phyloP scores from a whole-genome alignment of 2,888 invertebrate genomes.

The Mellilla xanthometata region DNA sequence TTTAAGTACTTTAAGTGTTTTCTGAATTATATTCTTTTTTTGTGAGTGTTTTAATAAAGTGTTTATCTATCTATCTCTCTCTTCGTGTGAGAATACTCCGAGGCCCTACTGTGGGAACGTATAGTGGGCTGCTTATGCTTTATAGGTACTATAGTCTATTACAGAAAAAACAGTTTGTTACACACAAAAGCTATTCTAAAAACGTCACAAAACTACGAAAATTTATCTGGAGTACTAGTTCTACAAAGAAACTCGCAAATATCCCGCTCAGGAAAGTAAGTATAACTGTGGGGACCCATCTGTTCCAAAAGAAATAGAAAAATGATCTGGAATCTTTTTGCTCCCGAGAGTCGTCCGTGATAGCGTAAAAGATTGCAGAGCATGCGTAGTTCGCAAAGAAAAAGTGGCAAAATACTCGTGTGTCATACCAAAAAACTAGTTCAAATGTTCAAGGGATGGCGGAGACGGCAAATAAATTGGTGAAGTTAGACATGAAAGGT shows the following conservation, averaged over 20 bases:
- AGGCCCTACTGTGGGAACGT: too few species aligned
- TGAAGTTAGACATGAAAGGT: constrained; percentile 20
- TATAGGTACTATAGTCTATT: too few species aligned
- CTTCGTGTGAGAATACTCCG: too few species aligned
- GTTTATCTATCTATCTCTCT: too few species aligned
- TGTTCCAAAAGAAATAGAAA: constrained; percentile 29
- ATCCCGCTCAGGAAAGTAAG: constrained; percentile 5
- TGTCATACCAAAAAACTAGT: constrained; percentile 22
- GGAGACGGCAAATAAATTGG: constrained; percentile 22
- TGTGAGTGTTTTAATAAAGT: too few species aligned
- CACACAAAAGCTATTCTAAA: background rate
- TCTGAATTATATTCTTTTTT: too few species aligned
- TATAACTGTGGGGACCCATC: constrained; percentile 20
- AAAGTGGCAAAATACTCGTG: constrained; percentile 21
- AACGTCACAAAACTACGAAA: background rate
- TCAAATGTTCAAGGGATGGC: constrained; percentile 10
- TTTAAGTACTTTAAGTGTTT: too few species aligned
- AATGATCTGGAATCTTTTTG: constrained; percentile 27
- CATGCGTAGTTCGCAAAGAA: constrained; percentile 21
- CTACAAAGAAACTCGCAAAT: background rate
- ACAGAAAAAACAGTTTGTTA: too few species aligned
- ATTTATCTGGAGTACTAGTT: background rate
- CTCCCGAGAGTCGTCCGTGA: constrained; percentile 24
- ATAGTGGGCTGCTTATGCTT: too few species aligned
- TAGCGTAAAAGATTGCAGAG: constrained; percentile 26